phyloP scores from a whole-genome alignment of 2,888 invertebrate species.

The Panopea generosa region DNA sequence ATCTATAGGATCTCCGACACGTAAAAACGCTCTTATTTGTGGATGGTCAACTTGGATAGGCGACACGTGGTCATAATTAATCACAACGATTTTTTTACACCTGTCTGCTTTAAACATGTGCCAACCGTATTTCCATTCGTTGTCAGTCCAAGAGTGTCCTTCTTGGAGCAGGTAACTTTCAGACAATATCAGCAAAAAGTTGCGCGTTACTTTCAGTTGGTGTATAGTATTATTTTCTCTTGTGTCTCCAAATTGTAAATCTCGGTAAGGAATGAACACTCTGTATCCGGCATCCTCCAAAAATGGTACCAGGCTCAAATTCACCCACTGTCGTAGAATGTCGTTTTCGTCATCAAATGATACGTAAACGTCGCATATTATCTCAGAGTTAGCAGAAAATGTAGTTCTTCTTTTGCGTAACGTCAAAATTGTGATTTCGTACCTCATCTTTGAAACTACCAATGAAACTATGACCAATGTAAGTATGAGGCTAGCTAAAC shows the following conservation, averaged over 20 bases:
- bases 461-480: slow-evolving; percentile 8
- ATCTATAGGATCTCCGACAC: slow-evolving; percentile 35
- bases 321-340: slow-evolving; percentile 31
- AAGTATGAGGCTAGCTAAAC: neutral
- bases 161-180: slow-evolving; percentile 27
- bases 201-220: slow-evolving; percentile 17
- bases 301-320: slow-evolving; percentile 9
- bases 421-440: slow-evolving; percentile 32
- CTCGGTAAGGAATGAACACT: slow-evolving; percentile 27
- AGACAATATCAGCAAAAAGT: slow-evolving; percentile 34
- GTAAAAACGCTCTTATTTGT: slow-evolving; percentile 36
- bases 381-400: neutral
- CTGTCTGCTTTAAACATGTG: slow-evolving; percentile 23
- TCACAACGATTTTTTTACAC: slow-evolving; percentile 25
- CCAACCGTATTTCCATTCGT: slow-evolving; percentile 50
- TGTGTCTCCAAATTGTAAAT: slow-evolving; percentile 28
- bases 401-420: neutral
- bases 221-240: slow-evolving; percentile 25
- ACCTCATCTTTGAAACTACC: slow-evolving; percentile 5
- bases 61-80: slow-evolving; percentile 43
- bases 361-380: slow-evolving; percentile 32
- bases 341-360: slow-evolving; percentile 46
- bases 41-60: slow-evolving; percentile 23
- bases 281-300: slow-evolving; percentile 22
- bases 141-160: slow-evolving; percentile 24